Base-by-base conservation (phyloP, 1,140 invertebrate species). In the Helicoverpa armigera region DNA sequence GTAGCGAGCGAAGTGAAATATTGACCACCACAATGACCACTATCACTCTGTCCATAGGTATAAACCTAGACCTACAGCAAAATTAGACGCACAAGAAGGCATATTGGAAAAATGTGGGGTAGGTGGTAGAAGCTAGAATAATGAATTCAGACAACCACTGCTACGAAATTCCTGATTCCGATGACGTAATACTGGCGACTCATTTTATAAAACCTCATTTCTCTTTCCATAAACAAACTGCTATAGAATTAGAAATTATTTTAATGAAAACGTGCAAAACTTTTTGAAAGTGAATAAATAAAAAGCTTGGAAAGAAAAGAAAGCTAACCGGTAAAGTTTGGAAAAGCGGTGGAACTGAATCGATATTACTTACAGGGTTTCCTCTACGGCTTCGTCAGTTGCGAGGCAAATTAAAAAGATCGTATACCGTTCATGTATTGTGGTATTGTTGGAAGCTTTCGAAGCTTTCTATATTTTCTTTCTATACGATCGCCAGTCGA, bases 341-440 rank as follows among this genome's bases (percentile, higher is more conserved):
- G 74, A 81, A 86, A 86, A 86, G 78, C 82, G 83, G 53, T 54
- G n/a, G 63, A 58, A 81, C 83, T 78, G 79, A 86, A 88, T 90
- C 89, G 87, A 90, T 90, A 18, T 60, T 50, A 72, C 65, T 91
- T 88, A 83, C 84, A 54, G 3, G 91, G 91, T 83, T 91, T 91
- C 91, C 9, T 14, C 74, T 89, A 89, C 2, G 91, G 91, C 90
- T 92, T 92, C 91, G 12, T 60, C 82, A 67, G 78, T 84, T 85
- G 82, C 77, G 82, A 86, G 88, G 82, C 83, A 91, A 91, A 91
- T 91, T 91, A 90, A 91, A 90, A 92, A 86, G 76, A 74, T 77
- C 84, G 76, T 81, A 70, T 53, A 58, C n/a, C 63, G 65, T 58
- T 69, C 12, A 29, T 77, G 74, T 77, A n/a, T 13, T 60, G 60